phyloP scores from a whole-genome alignment of 2,797 vertebrate genomes.

The Todus mexicanus region DNA sequence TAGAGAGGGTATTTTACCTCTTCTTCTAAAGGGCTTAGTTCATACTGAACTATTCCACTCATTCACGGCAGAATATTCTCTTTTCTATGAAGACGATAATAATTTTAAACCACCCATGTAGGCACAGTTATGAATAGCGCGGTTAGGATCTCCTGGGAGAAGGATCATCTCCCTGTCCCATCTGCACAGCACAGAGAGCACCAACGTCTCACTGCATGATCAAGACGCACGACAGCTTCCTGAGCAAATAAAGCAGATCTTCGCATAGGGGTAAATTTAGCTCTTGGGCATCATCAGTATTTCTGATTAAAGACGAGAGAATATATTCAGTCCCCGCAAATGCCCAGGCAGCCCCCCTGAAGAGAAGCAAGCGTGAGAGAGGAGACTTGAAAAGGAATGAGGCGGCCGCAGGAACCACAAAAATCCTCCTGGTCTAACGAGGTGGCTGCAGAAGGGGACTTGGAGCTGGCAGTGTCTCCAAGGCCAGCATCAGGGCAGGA shows the following conservation, averaged over 20 bases:
- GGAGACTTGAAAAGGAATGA: background rate
- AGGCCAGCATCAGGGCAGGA: conserved; percentile 66
- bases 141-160: background rate
- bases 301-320: background rate
- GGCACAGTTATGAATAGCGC: background rate
- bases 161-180: background rate
- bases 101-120: background rate
- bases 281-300: background rate
- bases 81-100: background rate
- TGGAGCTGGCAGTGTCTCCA: conserved; percentile 48
- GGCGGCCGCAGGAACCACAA: background rate
- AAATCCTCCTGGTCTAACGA: background rate
- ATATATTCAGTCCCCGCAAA: background rate
- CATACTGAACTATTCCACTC: background rate
- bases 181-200: background rate
- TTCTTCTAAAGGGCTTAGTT: background rate
- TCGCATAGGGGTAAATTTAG: background rate
- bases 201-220: background rate
- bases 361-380: background rate
- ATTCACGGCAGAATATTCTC: background rate
- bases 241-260: background rate
- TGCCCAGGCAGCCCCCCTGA: background rate
- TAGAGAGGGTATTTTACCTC: background rate
- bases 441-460: background rate
- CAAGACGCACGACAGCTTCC: background rate